Base-by-base conservation (phyloP, 2,888 invertebrate species). In the Machimus atricapillus region DNA sequence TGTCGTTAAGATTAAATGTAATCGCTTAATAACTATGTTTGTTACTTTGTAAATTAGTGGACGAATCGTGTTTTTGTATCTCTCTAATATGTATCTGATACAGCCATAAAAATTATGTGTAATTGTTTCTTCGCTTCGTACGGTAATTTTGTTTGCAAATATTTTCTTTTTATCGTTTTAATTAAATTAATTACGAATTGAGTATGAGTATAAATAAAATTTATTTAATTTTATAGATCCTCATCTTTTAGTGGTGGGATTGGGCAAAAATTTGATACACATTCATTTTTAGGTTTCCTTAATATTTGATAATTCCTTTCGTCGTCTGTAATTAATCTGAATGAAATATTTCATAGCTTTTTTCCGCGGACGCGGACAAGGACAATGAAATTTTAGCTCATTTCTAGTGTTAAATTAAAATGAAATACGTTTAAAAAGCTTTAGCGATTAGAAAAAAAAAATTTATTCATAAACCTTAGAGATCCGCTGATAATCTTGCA, bases 111-210 rank as follows among this genome's bases (percentile, higher is more conserved):
- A 56, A 56, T 81, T 81, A 81, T 31, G 43, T 56, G n/a, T 46
- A 81, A 16, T 56, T 81, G 81, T 56, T 77, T 77, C 37, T 77
- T 31, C 46, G 56, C 31, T 81, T 81, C 52, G 23, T 81, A 81
- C 56, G 19, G 14, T 82, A 56, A 82, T 37, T 58, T 82, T 82
- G 58, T 82, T 82, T 82, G 82, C 82, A 82, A 82, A 82, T 82
- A 58, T 66, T 37, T 43, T 66, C 40, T 16, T 37, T 37, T 37
- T 58, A 82, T 82, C 66, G 82, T 82, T 82, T 56, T 81, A 81
- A 43, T 81, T 82, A 58, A 82, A 58, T 37, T 82, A 82, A 82
- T 82, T 82, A 46, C 7, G 27, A 78, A 79, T 78, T 78, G 79
- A 79, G n/a, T 52, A 79, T 52, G 27, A 82, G 37, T 66, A 82